These are phyloP conservation scores for Euphysa ruthae DNA, from an alignment of 30 jellyfish, hydroid and myxozoan genomes.

Conservation along the genomic window DNA sequence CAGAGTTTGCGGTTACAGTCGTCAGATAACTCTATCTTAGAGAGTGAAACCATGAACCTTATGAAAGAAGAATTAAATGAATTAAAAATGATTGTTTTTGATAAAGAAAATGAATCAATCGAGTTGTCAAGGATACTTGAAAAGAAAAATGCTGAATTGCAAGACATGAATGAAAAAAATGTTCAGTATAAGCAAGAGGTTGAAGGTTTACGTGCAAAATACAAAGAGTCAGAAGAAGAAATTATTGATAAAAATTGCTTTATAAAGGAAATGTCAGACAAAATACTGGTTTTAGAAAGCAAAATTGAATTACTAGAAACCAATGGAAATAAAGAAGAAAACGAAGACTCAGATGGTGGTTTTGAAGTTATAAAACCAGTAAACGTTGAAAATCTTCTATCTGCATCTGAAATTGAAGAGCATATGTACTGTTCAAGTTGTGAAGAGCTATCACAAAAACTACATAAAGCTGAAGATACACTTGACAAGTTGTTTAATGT, in stretches of 20 bases:
- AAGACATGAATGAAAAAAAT: conserved; percentile 28
- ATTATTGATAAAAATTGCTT: neutral
- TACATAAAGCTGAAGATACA: no score
- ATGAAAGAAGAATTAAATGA: conserved; percentile 18
- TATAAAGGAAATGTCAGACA: neutral
- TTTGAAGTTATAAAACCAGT: no score
- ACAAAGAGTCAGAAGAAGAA: neutral
- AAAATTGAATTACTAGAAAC: no score
- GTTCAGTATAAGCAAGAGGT: neutral
- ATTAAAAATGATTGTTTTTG: conserved; percentile 13
- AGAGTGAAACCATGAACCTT: conserved; percentile 21
- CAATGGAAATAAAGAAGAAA: no score
- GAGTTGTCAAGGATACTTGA: conserved; percentile 56
- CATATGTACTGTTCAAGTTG: no score
- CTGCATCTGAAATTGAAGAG: no score
- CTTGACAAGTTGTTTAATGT: no score
- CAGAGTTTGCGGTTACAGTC: conserved; percentile 10
- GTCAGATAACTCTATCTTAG: conserved; percentile 20
- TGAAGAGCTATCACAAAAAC: no score
- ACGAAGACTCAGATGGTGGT: no score
- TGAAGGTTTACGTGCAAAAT: neutral
- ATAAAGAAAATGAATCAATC: conserved; percentile 41
- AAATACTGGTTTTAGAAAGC: no score
- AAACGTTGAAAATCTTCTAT: no score
- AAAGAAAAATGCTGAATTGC: conserved; percentile 53